Base-by-base conservation (phyloP, 2,797 vertebrate genomes). In the Sebastes vulpes region DNA sequence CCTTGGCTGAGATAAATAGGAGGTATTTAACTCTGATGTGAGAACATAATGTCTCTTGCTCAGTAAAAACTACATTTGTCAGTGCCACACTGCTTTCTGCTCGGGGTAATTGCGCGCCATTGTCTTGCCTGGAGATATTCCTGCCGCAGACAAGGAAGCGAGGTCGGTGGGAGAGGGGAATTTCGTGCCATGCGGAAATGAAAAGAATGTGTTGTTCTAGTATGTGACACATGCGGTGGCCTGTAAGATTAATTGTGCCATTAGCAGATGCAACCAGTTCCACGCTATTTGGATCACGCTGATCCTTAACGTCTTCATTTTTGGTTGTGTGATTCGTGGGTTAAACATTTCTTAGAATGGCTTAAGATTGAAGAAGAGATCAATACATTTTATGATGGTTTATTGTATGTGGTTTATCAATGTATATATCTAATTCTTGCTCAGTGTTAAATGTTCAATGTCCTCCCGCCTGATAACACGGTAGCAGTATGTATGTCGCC, bases 1-100 rank as follows among this genome's bases (percentile, higher is more conserved):
- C 82, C 72, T 84, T 87, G 79, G 85, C 88, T 84, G 80, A 91
- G 92, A 96, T 93, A 93, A 96, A 96, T 94, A 95, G 94, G 88
- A 93, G 82, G 94, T 93, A 91, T 95, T 95, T 95, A 94, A 92
- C 83, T 88, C 89, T 93, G 90, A 94, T 94, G 94, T 89, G 93
- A 94, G 92, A 94, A 90, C 91, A 92, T 93, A 94, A 92, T 94
- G 95, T 94, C 86, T 94, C 91, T 75, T 87, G 91, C 90, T 90
- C 92, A 85, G 90, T 93, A 93, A 95, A 96, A 95, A 92, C 93
- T 91, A 93, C 95, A 96, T 96, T 96, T 95, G 92, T 96, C 95
- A 95, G 84, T 94, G 95, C 94, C 95, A 95, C 89, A 32, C 81
- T 74, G 90, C 91, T 93, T 94, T 95, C 91, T 93, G 89, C 93